phyloP scores from a whole-genome alignment of 2,113 vertebrate species.

The Lasiurus borealis region DNA sequence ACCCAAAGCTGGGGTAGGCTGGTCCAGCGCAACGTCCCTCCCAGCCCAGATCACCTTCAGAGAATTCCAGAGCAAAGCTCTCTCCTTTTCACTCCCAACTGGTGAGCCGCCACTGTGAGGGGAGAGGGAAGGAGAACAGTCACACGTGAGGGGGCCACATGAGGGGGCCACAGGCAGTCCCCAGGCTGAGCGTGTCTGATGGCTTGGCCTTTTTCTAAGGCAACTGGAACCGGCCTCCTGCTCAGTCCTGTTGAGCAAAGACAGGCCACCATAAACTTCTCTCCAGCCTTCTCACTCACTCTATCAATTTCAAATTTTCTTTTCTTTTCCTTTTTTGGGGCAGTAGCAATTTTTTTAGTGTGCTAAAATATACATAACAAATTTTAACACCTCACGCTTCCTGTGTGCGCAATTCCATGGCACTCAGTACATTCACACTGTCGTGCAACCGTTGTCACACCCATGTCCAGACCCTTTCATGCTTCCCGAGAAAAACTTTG shows the following conservation, averaged over 20 bases:
- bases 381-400: neutral
- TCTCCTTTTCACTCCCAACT: neutral
- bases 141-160: accelerated
- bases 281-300: neutral
- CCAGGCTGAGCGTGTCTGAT: neutral
- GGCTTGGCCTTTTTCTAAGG: neutral
- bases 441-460: neutral
- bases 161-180: too few species aligned
- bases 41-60: neutral
- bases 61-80: neutral
- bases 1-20: neutral
- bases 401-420: neutral
- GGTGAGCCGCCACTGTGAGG: neutral
- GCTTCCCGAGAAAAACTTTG: neutral
- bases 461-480: neutral
- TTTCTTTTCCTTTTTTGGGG: neutral
- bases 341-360: neutral
- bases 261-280: neutral
- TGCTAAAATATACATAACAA: neutral
- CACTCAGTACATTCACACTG: neutral
- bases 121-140: neutral
- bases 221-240: neutral
- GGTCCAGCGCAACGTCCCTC: neutral
- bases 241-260: too few species aligned
- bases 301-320: neutral